phyloP scores from a whole-genome alignment of 2,888 invertebrate genomes.

The Synanthedon tipuliformis region DNA sequence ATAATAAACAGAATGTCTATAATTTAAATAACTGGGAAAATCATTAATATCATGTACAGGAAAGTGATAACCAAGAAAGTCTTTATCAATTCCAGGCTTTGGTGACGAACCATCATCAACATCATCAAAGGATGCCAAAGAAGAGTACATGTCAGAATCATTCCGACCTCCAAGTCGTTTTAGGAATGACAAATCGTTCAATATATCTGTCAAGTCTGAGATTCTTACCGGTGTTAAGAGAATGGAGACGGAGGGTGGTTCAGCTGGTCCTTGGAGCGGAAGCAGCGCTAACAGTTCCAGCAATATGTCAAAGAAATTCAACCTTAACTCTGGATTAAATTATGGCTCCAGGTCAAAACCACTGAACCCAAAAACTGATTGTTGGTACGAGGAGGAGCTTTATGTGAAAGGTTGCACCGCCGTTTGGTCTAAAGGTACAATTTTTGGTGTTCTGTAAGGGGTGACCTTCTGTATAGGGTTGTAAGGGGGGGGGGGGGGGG shows the following conservation, averaged over 20 bases:
- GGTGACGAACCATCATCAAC: constrained; percentile 31
- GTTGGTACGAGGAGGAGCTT: constrained; percentile 84
- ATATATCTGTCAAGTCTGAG: constrained; percentile 57
- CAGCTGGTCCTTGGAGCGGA: constrained; percentile 34
- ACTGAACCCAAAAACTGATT: constrained; percentile 49
- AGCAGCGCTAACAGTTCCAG: constrained; percentile 59
- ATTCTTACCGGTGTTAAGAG: constrained; percentile 34
- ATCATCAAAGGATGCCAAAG: constrained; percentile 35
- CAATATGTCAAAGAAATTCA: constrained; percentile 59
- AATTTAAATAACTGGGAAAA: no score
- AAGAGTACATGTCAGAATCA: constrained; percentile 45
- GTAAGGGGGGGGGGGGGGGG: no score
- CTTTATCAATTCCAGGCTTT: constrained; percentile 24
- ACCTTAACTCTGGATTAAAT: constrained; percentile 26
- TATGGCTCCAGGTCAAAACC: constrained; percentile 25
- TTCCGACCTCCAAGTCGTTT: constrained; percentile 50
- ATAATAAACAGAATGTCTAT: no score
- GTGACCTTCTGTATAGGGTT: no score
- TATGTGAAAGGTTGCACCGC: constrained; percentile 88
- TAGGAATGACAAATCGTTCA: constrained; percentile 44
- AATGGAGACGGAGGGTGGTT: constrained; percentile 30
- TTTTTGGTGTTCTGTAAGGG: neutral
- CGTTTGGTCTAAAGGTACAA: constrained; percentile 78
- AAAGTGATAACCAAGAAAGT: neutral
- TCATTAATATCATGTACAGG: no score